These are phyloP conservation scores for Omphaloscelis lunosa DNA, from an alignment of 2,888 invertebrate genomes.

Conservation along the genomic window DNA sequence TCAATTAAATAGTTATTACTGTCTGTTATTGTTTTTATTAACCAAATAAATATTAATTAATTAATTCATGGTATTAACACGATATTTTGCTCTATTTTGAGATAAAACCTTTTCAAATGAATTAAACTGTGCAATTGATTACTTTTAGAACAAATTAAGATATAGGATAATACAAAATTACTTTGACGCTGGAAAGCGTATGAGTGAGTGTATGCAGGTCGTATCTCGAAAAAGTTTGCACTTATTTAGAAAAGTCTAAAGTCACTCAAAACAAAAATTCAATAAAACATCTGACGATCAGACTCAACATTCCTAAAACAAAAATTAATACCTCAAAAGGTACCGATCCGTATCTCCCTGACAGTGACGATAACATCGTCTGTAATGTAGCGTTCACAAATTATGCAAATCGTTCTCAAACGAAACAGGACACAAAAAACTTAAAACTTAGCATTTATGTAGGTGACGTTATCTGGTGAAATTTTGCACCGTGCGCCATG, in stretches of 20 bases:
- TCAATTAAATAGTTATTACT: no score
- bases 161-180: neutral
- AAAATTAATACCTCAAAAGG: slow-evolving; percentile 21
- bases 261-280: neutral
- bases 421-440: slow-evolving; percentile 61
- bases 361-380: slow-evolving; percentile 38
- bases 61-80: slow-evolving; percentile 19
- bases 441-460: slow-evolving; percentile 72
- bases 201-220: neutral
- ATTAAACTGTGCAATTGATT: neutral
- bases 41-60: no score
- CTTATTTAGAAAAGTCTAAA: neutral
- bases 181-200: neutral
- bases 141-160: neutral
- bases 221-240: neutral
- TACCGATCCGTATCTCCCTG: slow-evolving; percentile 13
- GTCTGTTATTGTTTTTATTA: no score
- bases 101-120: neutral
- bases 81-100: neutral
- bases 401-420: slow-evolving; percentile 54
- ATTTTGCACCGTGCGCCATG: slow-evolving; percentile 74
- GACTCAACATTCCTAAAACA: slow-evolving; percentile 1
- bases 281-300: neutral
- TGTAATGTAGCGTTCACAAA: slow-evolving; percentile 43
- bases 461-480: slow-evolving; percentile 74